Percentiles rank a stretch among this genome's conserved stretches.
Conservation (phyloP, 2,113 vertebrate species). For the Calcarius ornatus region DNA sequence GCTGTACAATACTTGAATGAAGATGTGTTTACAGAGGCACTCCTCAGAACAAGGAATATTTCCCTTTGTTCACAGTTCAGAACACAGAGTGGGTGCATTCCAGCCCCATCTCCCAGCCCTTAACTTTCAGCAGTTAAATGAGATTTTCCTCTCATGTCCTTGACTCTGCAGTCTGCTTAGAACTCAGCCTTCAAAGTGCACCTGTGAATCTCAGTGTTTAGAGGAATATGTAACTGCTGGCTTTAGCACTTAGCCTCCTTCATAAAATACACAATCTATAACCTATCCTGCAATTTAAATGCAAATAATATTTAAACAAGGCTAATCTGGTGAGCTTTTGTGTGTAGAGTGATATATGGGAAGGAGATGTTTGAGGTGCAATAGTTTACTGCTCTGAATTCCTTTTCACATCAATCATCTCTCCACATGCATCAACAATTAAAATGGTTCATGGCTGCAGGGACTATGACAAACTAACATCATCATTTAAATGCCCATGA, state of each 20-base stretch:
- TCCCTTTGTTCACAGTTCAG: not conserved
- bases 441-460: constrained; percentile 46
- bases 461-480: constrained; percentile 23
- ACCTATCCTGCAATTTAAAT: constrained; percentile 67
- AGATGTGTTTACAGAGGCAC: constrained; percentile 30
- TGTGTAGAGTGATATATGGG: constrained; percentile 50
- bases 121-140: not conserved
- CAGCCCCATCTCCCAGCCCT: not conserved
- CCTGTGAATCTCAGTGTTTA: not conserved
- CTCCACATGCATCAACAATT: constrained; percentile 45
- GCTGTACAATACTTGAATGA: constrained; percentile 25
- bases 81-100: not conserved
- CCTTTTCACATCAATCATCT: constrained; percentile 58
- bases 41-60: not conserved
- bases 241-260: constrained; percentile 47
- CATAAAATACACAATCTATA: constrained; percentile 39
- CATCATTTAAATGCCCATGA: constrained; percentile 32
- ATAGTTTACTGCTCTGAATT: constrained; percentile 22
- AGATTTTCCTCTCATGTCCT: not conserved
- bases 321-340: constrained; percentile 65
- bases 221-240: constrained; percentile 40
- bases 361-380: constrained; percentile 37
- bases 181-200: not conserved
- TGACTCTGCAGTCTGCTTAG: not conserved
- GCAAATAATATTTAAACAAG: constrained; percentile 75